Evolutionary conservation across 2,797 vertebrate species (phyloP).

Genomic region (Hydrocynus forskahlii): DNA sequence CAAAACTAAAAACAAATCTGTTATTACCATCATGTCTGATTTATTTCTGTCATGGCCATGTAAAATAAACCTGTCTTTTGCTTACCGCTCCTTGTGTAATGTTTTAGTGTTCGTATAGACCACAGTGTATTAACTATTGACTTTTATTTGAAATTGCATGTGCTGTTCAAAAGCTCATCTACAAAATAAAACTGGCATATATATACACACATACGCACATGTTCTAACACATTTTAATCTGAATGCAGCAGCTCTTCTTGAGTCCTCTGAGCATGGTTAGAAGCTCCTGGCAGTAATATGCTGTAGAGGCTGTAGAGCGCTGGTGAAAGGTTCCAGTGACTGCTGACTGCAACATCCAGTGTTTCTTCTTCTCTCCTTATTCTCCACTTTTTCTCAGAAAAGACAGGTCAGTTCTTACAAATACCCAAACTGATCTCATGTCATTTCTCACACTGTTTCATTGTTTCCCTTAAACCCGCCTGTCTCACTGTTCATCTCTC

Average conservation of each 20-base stretch:
- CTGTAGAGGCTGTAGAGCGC: conserved; percentile 7
- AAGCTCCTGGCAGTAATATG: conserved; percentile 29
- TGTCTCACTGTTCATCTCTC: neutral
- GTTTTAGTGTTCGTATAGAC: neutral
- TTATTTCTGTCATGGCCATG: neutral
- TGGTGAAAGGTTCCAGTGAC: conserved; percentile 31
- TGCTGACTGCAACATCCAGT: conserved; percentile 29
- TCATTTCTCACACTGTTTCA: neutral
- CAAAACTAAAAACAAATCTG: neutral
- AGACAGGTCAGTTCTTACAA: conserved; percentile 5
- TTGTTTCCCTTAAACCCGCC: neutral
- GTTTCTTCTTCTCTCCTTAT: conserved; percentile 7
- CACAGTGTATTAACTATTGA: neutral
- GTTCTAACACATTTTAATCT: neutral
- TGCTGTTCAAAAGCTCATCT: conserved; percentile 15
- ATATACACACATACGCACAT: neutral
- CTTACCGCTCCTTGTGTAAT: neutral
- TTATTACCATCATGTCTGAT: neutral
- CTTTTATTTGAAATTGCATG: neutral
- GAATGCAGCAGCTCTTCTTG: neutral
- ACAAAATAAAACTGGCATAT: neutral
- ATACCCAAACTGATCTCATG: conserved; percentile 7
- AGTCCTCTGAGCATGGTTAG: conserved; percentile 5
- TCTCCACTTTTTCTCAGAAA: conserved; percentile 5
- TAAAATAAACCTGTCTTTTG: neutral